A percentile compares a stretch with the other conserved stretches of the same genome.
These are phyloP conservation scores for Chaenogobius annularis DNA, from an alignment of 2,113 vertebrate genomes.

Conservation along the genomic window DNA sequence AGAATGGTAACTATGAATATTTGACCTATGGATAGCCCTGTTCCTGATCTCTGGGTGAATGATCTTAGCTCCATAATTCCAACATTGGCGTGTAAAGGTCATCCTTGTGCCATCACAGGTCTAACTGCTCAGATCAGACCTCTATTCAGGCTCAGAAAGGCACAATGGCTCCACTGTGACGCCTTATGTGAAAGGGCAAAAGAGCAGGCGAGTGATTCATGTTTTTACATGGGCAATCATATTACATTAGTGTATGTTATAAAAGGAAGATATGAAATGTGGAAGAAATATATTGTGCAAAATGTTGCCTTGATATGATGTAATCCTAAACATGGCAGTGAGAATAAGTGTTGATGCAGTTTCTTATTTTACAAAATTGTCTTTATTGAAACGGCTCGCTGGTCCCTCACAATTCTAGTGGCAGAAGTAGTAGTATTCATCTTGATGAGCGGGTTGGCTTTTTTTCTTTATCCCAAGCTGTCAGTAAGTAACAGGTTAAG, in stretches of 20 bases:
- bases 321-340: not conserved
- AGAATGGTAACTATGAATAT: not conserved
- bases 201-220: not conserved
- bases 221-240: not conserved
- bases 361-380: too few relatives aligned
- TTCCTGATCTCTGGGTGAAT: not conserved
- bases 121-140: not conserved
- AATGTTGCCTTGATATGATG: not conserved
- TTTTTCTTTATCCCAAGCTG: too few relatives aligned
- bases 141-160: not conserved
- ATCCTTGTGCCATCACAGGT: slow-evolving; percentile 3
- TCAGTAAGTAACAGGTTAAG: too few relatives aligned
- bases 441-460: too few relatives aligned
- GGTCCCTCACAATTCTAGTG: too few relatives aligned
- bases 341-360: not conserved
- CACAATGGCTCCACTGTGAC: slow-evolving; percentile 7
- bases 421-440: too few relatives aligned
- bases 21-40: not conserved
- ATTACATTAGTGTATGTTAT: not conserved
- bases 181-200: not conserved
- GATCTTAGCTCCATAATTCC: not conserved
- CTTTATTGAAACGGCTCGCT: too few relatives aligned
- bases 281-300: not conserved
- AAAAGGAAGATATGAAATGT: not conserved
- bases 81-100: slow-evolving; percentile 13